Evolutionary conservation across 2,113 vertebrate genomes (phyloP).

Genomic region (Poeciliopsis retropinna): DNA sequence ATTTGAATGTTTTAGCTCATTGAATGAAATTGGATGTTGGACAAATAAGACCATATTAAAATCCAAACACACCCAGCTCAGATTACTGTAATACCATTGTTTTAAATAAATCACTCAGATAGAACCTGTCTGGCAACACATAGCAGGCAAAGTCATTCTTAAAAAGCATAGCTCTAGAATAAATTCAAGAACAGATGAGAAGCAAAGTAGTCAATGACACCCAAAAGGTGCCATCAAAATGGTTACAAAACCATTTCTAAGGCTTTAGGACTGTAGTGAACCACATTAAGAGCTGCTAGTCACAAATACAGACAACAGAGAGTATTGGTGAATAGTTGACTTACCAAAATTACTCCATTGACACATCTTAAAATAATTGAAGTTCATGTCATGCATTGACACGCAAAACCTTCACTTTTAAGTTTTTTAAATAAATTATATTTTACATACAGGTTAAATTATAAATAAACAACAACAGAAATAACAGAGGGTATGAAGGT

Average conservation of each 20-base stretch:
- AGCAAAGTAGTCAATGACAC: not conserved
- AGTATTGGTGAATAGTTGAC: too few species aligned
- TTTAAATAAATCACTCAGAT: not conserved
- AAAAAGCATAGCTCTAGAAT: not conserved
- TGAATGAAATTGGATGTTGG: not conserved
- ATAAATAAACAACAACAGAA: slow-evolving; percentile 8
- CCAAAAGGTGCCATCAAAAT: not conserved
- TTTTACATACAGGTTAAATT: slow-evolving; percentile 61
- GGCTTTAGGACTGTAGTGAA: too few species aligned
- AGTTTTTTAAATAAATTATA: slow-evolving; percentile 37
- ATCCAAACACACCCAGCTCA: too few species aligned
- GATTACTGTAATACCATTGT: too few species aligned
- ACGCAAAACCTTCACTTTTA: slow-evolving; percentile 34
- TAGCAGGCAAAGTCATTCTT: not conserved
- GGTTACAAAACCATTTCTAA: not conserved
- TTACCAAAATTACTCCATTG: too few species aligned
- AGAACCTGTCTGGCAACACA: not conserved
- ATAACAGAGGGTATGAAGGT: slow-evolving; percentile 13
- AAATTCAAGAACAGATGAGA: not conserved
- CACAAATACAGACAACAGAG: too few species aligned
- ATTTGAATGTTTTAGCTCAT: not conserved
- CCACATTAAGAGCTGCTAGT: too few species aligned
- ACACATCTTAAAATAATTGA: too few species aligned
- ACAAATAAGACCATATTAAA: too few species aligned
- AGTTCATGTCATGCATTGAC: slow-evolving; percentile 1